Evolutionary conservation across 2,888 invertebrate species (phyloP).

Genomic region (Biston betularia): DNA sequence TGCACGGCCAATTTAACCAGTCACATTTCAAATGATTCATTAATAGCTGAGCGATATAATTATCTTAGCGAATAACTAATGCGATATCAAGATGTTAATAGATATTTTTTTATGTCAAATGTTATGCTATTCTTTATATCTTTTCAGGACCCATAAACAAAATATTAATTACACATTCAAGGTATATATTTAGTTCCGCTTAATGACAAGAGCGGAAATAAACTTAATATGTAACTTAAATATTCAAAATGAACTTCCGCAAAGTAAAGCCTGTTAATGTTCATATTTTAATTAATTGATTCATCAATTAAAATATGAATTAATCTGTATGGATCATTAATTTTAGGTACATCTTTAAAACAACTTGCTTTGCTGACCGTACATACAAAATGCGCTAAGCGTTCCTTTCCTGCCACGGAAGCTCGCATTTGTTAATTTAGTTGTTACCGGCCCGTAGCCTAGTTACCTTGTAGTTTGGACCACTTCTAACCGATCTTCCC

Average conservation of each 20-base stretch:
- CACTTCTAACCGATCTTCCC: constrained; percentile 55
- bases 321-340: too few species aligned
- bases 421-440: constrained; percentile 73
- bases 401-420: constrained; percentile 77
- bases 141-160: background rate
- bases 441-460: constrained; percentile 64
- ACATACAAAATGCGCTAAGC: constrained; percentile 68
- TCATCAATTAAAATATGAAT: background rate
- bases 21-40: constrained; percentile 26
- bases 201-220: too few species aligned
- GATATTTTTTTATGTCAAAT: background rate
- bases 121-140: background rate
- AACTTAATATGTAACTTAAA: too few species aligned
- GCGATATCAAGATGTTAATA: background rate
- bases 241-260: too few species aligned
- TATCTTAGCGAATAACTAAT: constrained; percentile 36
- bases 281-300: too few species aligned
- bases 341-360: too few species aligned
- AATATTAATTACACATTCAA: background rate
- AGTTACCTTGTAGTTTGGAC: constrained; percentile 46
- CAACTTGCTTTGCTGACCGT: constrained; percentile 41
- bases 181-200: too few species aligned
- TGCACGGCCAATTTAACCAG: constrained; percentile 7
- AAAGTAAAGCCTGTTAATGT: too few species aligned
- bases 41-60: constrained; percentile 20